Conservation (phyloP, 2,797 vertebrate species). For the Loriculus beryllinus region DNA sequence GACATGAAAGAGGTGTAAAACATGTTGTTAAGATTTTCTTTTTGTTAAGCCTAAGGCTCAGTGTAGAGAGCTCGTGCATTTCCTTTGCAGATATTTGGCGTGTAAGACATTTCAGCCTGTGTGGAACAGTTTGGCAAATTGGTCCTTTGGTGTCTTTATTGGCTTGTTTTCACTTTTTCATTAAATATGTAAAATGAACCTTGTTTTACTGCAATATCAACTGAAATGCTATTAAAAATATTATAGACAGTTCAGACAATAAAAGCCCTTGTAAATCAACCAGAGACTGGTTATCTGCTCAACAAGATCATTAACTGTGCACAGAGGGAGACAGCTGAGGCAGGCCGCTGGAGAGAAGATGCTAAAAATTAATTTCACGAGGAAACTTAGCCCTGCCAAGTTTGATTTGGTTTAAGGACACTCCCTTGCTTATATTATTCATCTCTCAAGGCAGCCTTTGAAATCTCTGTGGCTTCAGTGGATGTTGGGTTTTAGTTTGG, state of each 20-base stretch:
- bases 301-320: conserved; percentile 47
- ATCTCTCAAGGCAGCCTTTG: background rate
- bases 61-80: background rate
- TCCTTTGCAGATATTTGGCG: conserved; percentile 2
- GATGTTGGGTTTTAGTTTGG: background rate
- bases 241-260: conserved; percentile 56
- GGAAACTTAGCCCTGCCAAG: conserved; percentile 27
- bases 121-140: conserved; percentile 16
- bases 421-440: conserved; percentile 27
- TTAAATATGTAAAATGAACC: conserved; percentile 60
- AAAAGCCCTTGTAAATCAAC: conserved; percentile 62
- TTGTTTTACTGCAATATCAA: conserved; percentile 42
- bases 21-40: background rate
- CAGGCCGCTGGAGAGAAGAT: background rate
- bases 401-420: conserved; percentile 45
- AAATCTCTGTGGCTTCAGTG: background rate
- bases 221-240: conserved; percentile 50
- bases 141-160: conserved; percentile 47
- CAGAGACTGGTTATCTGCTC: conserved; percentile 59
- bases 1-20: background rate
- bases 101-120: background rate
- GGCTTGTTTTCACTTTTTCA: conserved; percentile 57
- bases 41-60: background rate
- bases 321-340: conserved; percentile 46
- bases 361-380: conserved; percentile 46